Conservation (phyloP, 1,140 invertebrate species). For the Melanaphis sacchari region DNA sequence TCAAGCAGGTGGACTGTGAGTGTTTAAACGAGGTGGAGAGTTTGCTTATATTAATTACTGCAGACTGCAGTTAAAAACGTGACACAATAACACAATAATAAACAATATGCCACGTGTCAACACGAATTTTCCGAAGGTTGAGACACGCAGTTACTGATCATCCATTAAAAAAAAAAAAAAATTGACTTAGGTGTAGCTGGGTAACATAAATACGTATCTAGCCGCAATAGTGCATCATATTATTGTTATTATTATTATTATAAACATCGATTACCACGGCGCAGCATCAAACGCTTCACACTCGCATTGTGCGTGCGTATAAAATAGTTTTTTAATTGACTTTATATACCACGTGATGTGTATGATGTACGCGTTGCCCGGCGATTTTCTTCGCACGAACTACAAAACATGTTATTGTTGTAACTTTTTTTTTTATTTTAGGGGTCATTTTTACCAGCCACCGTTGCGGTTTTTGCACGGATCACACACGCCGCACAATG, state of each 20-base stretch:
- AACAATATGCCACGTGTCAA: not conserved
- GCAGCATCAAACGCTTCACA: not conserved
- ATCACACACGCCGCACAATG: not conserved
- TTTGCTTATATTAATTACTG: not conserved
- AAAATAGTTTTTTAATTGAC: slow-evolving; percentile 34
- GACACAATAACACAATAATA: not conserved
- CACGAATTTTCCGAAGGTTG: not conserved
- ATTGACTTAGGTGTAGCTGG: not conserved
- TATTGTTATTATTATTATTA: not conserved
- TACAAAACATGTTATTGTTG: not conserved
- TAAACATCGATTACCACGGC: not conserved
- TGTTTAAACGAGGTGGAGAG: not conserved
- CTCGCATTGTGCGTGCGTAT: not conserved
- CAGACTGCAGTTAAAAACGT: not conserved
- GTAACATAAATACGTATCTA: not conserved
- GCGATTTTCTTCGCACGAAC: not conserved
- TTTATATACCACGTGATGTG: not conserved
- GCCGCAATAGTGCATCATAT: not conserved
- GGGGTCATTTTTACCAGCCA: not conserved
- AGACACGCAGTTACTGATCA: not conserved
- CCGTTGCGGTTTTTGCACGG: not conserved
- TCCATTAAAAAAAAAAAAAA: not conserved
- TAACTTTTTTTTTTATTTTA: not conserved
- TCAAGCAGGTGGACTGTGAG: not conserved
- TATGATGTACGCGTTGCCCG: not conserved